These are phyloP conservation scores for Calypte anna DNA, from an alignment of 2,113 vertebrate species.

Conservation along the genomic window DNA sequence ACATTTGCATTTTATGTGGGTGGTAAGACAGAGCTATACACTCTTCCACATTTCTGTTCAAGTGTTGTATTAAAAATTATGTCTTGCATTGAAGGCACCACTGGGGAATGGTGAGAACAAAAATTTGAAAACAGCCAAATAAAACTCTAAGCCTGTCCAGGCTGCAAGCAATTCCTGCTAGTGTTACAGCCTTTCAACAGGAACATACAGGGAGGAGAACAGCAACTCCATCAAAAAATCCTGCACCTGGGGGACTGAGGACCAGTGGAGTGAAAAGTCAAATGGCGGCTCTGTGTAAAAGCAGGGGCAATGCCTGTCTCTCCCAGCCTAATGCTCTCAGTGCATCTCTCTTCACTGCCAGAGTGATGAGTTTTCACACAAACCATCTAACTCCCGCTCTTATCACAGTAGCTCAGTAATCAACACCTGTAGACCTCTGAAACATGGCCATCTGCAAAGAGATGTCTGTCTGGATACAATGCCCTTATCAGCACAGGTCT, in stretches of 20 bases:
- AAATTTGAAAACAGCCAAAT: not conserved
- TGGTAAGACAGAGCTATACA: not conserved
- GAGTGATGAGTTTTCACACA: not conserved
- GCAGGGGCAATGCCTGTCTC: not conserved
- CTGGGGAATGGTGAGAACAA: not conserved
- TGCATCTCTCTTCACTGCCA: not conserved
- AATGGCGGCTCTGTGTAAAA: not conserved
- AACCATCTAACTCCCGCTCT: not conserved
- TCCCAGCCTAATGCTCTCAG: not conserved
- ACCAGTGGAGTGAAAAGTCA: not conserved
- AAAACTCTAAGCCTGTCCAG: not conserved
- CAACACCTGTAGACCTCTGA: constrained; percentile 49
- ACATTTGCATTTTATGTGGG: not conserved
- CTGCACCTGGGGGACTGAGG: not conserved
- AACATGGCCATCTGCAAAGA: not conserved
- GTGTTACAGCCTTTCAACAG: not conserved
- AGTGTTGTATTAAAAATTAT: not conserved
- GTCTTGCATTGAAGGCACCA: not conserved
- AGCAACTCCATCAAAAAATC: not conserved
- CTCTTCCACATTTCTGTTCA: not conserved
- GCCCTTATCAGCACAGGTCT: constrained; percentile 59
- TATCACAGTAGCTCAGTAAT: not conserved
- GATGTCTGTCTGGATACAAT: constrained; percentile 62
- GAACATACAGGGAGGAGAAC: not conserved
- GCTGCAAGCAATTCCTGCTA: not conserved